A percentile compares a stretch with the other conserved stretches of the same genome.
phyloP scores from a whole-genome alignment of 2,113 vertebrate genomes.

The Pterocles gutturalis region DNA sequence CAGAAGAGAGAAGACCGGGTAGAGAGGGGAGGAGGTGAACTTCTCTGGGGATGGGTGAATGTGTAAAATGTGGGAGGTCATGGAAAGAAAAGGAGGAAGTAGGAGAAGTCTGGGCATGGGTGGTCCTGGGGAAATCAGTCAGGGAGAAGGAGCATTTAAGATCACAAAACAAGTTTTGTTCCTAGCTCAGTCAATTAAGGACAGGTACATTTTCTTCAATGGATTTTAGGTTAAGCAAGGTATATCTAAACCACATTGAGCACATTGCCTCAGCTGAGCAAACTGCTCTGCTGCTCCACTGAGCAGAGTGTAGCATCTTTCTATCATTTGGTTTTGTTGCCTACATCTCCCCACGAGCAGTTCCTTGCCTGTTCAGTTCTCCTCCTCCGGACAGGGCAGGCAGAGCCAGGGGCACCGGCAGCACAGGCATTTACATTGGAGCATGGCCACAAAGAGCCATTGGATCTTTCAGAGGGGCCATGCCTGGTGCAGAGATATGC shows the following conservation, averaged over 20 bases:
- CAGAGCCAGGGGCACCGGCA: background rate
- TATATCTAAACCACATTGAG: background rate
- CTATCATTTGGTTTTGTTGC: background rate
- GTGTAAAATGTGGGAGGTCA: background rate
- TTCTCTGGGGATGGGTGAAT: background rate
- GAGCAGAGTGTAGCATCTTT: background rate
- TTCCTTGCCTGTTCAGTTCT: background rate
- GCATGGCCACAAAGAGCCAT: fast-evolving
- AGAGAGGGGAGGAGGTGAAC: background rate
- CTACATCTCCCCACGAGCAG: background rate
- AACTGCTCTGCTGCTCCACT: background rate
- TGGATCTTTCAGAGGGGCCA: background rate
- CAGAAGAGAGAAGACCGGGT: background rate
- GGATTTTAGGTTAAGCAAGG: background rate
- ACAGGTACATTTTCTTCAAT: background rate
- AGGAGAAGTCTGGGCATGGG: background rate
- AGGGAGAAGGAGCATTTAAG: background rate
- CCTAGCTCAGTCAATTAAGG: background rate
- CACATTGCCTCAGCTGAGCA: background rate
- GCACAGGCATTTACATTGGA: background rate
- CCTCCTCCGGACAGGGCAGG: background rate
- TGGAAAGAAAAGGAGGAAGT: background rate
- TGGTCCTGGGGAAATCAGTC: background rate
- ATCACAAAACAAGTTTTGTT: background rate
- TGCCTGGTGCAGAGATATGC: background rate